Evolutionary conservation across 2,113 vertebrate genomes (phyloP).

Genomic region (Meriones unguiculatus): DNA sequence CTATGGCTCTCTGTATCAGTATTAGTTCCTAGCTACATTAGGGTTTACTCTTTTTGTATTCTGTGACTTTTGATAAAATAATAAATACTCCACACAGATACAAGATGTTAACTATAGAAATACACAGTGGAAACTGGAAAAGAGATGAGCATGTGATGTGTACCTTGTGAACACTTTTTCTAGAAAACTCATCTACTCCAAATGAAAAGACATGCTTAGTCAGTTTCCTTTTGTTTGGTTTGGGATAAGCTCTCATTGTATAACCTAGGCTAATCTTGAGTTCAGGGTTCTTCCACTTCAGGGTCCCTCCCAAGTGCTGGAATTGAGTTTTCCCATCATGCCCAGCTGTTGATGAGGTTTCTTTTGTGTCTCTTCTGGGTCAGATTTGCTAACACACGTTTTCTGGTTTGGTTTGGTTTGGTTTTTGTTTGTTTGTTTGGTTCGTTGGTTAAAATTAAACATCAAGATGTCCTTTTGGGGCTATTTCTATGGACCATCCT

Average conservation of each 20-base stretch:
- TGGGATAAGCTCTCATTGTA: not conserved
- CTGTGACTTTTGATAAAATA: not conserved
- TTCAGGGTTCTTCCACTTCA: not conserved
- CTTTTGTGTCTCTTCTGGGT: not conserved
- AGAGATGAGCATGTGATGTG: not conserved
- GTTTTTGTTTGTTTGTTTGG: not conserved
- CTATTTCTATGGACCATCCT: constrained; percentile 17
- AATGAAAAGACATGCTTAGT: not conserved
- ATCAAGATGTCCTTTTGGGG: not conserved
- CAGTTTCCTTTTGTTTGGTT: not conserved
- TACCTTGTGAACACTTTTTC: not conserved
- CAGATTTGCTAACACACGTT: not conserved
- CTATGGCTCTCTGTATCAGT: not conserved
- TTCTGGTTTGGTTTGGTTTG: constrained; percentile 15
- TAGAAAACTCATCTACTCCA: not conserved
- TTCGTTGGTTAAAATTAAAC: constrained; percentile 37
- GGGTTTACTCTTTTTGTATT: not conserved
- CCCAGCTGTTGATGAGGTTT: not conserved
- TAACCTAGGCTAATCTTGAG: not conserved
- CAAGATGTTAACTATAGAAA: not conserved
- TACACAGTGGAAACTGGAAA: not conserved
- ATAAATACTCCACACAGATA: not conserved
- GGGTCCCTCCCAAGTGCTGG: not conserved
- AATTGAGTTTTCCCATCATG: no score
- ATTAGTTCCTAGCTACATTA: not conserved